Base-by-base conservation (phyloP, 2,113 vertebrate genomes). In the Crotophaga sulcirostris region DNA sequence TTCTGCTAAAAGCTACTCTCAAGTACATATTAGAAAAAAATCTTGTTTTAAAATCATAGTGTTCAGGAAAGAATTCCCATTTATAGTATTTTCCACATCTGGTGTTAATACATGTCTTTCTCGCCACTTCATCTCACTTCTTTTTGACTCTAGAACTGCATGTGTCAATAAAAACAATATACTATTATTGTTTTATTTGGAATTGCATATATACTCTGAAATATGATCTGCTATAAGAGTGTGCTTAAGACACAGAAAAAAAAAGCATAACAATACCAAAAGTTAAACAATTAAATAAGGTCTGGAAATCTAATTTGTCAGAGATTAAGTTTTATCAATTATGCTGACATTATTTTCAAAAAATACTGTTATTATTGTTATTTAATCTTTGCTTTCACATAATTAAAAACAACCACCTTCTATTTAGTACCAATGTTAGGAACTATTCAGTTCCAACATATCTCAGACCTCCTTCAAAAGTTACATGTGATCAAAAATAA, bases 1-100 rank as follows among this genome's bases (percentile, higher is more conserved):
- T 74, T 73, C 45, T 64, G 3, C 66, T 85, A 68, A 84, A 89
- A 91, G 36, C 28, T 77, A 92, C 13, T 87, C n/a, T 67, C 42
- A 95, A 80, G 10, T 55, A 90, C 6, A 79, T 17, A 67, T 69
- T 70, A 79, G 56, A 89, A 90, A 80, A 52, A 84, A 80, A 56
- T 34, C 15, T 49, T 77, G 66, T 63, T 82, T 76, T 24, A 24
- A 84, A 92, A 59, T 68, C 33, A 55, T 76, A 69, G 23, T 94
- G 94, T 93, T 78, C 95, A 89, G 49, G 58, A 86, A 75, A 64
- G 68, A 94, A 93, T 94, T 86, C 84, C 87, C 54, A 79, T 64
- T 91, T 72, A 87, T 6, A 10, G 0, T 23, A 82, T 76, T 92
- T 93, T 77, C 66, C 69, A 76, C 76, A 95, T 68, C 63, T 94